Base-by-base conservation (phyloP, 2,113 vertebrate genomes). In the Sylvia atricapilla region DNA sequence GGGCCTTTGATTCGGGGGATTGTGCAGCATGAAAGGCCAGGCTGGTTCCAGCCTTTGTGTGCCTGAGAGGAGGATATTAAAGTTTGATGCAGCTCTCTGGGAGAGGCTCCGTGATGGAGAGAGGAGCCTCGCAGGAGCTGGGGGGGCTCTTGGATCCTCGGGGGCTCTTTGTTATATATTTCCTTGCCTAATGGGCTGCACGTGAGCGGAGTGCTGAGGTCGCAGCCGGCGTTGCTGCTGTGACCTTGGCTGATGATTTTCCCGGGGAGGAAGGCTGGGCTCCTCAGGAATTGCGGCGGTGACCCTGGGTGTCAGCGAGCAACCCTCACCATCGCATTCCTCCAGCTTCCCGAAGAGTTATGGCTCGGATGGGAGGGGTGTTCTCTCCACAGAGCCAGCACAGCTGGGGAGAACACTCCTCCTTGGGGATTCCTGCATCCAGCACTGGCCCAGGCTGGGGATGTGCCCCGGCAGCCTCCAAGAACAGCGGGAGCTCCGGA, bases 61-160 rank as follows among this genome's bases (percentile, higher is more conserved):
- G 79, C 50, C 85, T 28, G 79, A 83, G 87, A 87, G 88, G 22
- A 63, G 60, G 95, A 91, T 22, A 69, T 94, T 91, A 85, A 94
- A 93, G 90, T 89, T 95, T 87, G 94, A 87, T 93, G 95, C 92
- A 55, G 82, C 15, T 37, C 88, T 84, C 91, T 55, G 82, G 88
- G 91, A 97, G 91, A 79, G 11, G 11, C 93, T 79, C 79, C 2
- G 53, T 53, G 89, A 64, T 90, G 91, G 94, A 84, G 84, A 30
- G 84, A 89, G 82, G 53, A 81, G 84, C 31, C 59, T 83, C 13
- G 81, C 63, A 63, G 93, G 77, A 68, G 75, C 93, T 35, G 41
- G 75, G 89, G 76, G 74, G 90, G 75, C 75, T 79, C 35, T 43
- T 67, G 94, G 87, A 66, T 77, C 81, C 47, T 89, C 3, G 30